These are phyloP conservation scores for Laterallus jamaicensis DNA, from an alignment of 2,113 vertebrate species.

Conservation along the genomic window DNA sequence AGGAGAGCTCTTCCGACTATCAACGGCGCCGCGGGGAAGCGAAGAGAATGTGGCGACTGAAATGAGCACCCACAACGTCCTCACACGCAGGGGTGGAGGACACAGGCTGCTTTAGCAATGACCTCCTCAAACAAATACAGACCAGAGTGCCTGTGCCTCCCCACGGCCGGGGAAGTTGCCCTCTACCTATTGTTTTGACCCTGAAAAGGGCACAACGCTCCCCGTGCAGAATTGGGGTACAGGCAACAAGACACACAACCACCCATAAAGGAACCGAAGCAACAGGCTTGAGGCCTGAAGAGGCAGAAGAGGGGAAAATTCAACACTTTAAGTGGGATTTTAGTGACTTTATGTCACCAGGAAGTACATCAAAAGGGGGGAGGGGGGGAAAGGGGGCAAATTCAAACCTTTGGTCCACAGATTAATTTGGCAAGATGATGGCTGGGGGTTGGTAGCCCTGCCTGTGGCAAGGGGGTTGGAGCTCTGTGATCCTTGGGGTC, in stretches of 20 bases:
- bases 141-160: no score
- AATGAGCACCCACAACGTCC: neutral
- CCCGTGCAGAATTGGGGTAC: neutral
- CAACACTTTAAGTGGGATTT: neutral
- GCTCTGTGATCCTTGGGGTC: no score
- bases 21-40: rapidly evolving
- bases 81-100: neutral
- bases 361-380: neutral
- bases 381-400: neutral
- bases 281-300: neutral
- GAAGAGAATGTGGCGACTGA: rapidly evolving
- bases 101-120: neutral
- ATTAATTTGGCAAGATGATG: neutral
- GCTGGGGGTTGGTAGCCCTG: no score
- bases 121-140: neutral
- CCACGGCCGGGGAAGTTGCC: no score
- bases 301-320: neutral
- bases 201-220: neutral
- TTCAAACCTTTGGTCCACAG: neutral
- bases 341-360: neutral
- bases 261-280: neutral
- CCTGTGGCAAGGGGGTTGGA: no score
- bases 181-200: neutral
- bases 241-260: no score
- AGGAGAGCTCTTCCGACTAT: neutral